Base-by-base conservation (phyloP, 1,140 invertebrate species). In the Prorops nasuta region DNA sequence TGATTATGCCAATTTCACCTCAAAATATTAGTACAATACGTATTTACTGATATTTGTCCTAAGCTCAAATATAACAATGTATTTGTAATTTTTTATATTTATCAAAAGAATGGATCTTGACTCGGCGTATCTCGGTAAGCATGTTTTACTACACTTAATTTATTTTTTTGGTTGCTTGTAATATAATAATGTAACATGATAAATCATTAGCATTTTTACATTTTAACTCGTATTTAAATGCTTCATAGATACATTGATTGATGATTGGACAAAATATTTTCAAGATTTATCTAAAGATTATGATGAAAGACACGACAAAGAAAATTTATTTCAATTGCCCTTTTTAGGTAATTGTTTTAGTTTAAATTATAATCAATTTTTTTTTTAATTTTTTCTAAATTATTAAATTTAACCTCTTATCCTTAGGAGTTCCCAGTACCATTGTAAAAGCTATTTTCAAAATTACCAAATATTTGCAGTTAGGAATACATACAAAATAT, bases 251-350 rank as follows among this genome's bases (percentile, higher is more conserved):
- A 58, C 62, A 2, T 49, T 68, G 14, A 32, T 69, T 12, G 15
- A 59, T 7, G 62, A 69, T 15, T 73, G 69, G 70, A 21, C 73
- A 32, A 45, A 61, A 20, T 49, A 56, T 36, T 47, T 70, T 37
- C 56, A 56, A n/a, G 43, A 66, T 14, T 44, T 36, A 12, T 49
- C 60, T 32, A 45, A 58, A 18, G 44, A 54, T 22, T 54, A 67
- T 20, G 53, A 64, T 19, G 20, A 46, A 14, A 21, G 54, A 9
- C 51, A 69, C 19, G 44, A 36, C 19, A 28, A 46, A 3, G 43
- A 54, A 4, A 37, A 24, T 15, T 40, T 63, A 40, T 64, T 62
- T 44, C 53, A 49, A 2, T 55, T 71, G 49, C 67, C 69, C 8
- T 71, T 60, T 39, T 35, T 58, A 53, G 70, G 70, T 74, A 58